A percentile compares a stretch with the other conserved stretches of the same genome.
Evolutionary conservation across 2,113 vertebrate species (phyloP).

Genomic region (Polyodon spathula): DNA sequence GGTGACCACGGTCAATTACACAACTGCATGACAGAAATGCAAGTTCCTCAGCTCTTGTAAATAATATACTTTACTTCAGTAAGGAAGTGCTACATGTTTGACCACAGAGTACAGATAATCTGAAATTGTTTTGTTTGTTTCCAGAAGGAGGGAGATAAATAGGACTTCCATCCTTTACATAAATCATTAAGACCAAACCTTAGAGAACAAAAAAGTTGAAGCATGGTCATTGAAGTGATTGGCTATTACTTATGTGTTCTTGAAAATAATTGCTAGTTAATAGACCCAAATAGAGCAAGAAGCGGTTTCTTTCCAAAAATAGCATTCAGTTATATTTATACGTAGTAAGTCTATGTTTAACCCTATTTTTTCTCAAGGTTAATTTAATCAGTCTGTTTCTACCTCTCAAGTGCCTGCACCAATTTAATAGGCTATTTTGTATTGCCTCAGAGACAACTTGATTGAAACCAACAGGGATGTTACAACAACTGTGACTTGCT

Average conservation of each 20-base stretch:
- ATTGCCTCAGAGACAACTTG: constrained; percentile 60
- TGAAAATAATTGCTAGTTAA: background rate
- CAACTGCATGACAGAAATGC: constrained; percentile 53
- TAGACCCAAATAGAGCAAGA: background rate
- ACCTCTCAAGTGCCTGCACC: constrained; percentile 53
- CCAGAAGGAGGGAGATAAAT: background rate
- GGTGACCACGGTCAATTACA: constrained; percentile 34
- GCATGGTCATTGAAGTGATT: too few relatives aligned
- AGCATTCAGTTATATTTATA: constrained; percentile 19
- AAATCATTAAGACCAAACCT: constrained; percentile 6
- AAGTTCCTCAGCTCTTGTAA: constrained; percentile 52
- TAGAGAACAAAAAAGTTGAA: background rate
- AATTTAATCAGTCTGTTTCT: constrained; percentile 66
- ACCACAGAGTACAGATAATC: constrained; percentile 8
- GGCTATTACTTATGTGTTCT: background rate
- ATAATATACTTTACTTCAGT: constrained; percentile 32
- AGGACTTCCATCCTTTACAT: background rate
- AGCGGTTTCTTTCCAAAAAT: constrained; percentile 1
- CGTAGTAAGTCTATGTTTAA: background rate
- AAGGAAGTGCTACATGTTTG: constrained; percentile 11
- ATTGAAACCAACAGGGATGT: constrained; percentile 58
- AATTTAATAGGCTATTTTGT: constrained; percentile 68
- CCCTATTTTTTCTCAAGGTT: constrained; percentile 54
- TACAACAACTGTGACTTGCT: constrained; percentile 57
- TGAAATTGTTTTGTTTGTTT: background rate